These are phyloP conservation scores for Andrena chrysosceles DNA, from an alignment of 2,888 invertebrate genomes.

Conservation along the genomic window DNA sequence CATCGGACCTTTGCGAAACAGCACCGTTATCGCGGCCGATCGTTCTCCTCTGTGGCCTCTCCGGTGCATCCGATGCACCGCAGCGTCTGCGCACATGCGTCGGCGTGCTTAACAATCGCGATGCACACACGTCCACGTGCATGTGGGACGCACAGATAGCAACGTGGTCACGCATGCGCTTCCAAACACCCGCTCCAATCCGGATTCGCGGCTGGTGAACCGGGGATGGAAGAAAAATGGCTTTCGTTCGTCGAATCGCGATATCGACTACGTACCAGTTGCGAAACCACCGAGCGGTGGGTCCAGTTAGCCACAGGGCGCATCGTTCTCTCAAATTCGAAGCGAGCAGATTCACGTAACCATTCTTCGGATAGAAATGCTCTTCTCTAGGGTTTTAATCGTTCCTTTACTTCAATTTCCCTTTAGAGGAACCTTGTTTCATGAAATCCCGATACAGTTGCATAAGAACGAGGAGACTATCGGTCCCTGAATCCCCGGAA, in stretches of 20 bases:
- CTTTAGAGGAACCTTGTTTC: background rate
- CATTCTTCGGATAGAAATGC: background rate
- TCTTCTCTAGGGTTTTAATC: no score
- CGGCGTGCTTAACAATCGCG: conserved; percentile 44
- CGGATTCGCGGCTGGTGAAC: conserved; percentile 59
- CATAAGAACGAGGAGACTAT: conserved; percentile 20
- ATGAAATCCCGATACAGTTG: background rate
- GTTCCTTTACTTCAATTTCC: background rate
- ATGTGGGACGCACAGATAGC: conserved; percentile 18
- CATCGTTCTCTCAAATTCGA: background rate
- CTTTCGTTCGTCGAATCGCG: conserved; percentile 62
- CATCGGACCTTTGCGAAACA: conserved; percentile 19
- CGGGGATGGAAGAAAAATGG: conserved; percentile 70
- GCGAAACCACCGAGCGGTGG: conserved; percentile 8
- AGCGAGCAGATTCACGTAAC: background rate
- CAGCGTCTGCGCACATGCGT: conserved; percentile 63
- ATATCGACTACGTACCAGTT: conserved; percentile 32
- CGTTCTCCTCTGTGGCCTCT: conserved; percentile 51
- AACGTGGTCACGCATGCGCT: conserved; percentile 70
- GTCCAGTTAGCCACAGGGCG: background rate
- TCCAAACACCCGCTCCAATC: conserved; percentile 56
- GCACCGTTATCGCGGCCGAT: conserved; percentile 54
- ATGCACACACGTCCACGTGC: conserved; percentile 27
- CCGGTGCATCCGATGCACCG: conserved; percentile 43
- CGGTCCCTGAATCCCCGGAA: conserved; percentile 40